Evolutionary conservation across 2,888 invertebrate genomes (phyloP).

Genomic region (Cordilura impudica): DNA sequence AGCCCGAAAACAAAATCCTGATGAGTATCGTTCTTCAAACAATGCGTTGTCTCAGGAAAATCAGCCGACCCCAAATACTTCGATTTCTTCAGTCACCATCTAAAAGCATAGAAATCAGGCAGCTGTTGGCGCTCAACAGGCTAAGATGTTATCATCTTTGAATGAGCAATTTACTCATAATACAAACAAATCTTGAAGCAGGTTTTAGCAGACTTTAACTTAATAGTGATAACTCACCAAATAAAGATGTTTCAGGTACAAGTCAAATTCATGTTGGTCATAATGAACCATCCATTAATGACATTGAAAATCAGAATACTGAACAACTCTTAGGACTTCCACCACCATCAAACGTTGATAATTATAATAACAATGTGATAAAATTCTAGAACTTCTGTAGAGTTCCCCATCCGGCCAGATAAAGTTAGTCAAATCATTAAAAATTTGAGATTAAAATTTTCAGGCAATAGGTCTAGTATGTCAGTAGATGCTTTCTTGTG

Average conservation of each 20-base stretch:
- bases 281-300: background rate
- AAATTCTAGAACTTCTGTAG: background rate
- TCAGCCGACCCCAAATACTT: background rate
- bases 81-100: background rate
- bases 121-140: conserved; percentile 14
- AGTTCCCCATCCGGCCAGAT: background rate
- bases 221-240: background rate
- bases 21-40: background rate
- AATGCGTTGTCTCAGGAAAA: too few species aligned
- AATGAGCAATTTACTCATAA: background rate
- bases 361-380: background rate
- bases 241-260: background rate
- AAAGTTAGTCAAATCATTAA: conserved; percentile 27
- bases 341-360: background rate
- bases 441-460: conserved; percentile 36
- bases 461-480: background rate
- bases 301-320: background rate
- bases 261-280: background rate
- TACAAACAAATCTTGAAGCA: background rate
- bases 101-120: background rate
- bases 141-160: background rate
- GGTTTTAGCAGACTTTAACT: background rate
- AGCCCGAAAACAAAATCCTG: background rate
- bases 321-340: background rate
- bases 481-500: conserved; percentile 47